Percentiles rank a stretch among this genome's conserved stretches.
These are phyloP conservation scores for Boloria selene DNA, from an alignment of 2,888 invertebrate species.

Conservation along the genomic window DNA sequence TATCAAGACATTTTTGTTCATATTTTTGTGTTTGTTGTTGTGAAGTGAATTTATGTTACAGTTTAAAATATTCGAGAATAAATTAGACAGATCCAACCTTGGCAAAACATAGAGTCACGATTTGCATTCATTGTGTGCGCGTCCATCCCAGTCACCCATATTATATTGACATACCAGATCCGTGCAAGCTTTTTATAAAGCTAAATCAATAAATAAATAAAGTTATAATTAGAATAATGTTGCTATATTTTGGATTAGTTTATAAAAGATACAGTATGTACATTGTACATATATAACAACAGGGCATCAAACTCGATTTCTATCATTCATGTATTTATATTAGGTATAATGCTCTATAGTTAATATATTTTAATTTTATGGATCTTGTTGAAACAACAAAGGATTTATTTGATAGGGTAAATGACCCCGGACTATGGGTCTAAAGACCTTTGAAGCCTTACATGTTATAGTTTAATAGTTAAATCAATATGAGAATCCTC, in stretches of 20 bases:
- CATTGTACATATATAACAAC: too few species aligned
- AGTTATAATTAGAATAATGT: too few species aligned
- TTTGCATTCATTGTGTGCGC: conserved; percentile 24
- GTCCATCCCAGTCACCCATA: conserved; percentile 33
- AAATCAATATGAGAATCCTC: not conserved
- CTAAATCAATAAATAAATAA: not conserved
- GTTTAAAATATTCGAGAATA: conserved; percentile 27
- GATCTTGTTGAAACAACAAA: too few species aligned
- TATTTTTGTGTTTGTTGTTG: not conserved
- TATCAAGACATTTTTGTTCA: not conserved
- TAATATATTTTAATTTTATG: too few species aligned
- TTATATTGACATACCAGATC: conserved; percentile 15
- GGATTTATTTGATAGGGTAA: not conserved
- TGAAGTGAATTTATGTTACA: conserved; percentile 2
- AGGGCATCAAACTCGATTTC: too few species aligned
- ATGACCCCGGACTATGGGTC: conserved; percentile 2
- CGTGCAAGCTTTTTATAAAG: not conserved
- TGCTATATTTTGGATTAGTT: too few species aligned
- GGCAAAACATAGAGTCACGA: conserved; percentile 34
- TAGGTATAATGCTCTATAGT: too few species aligned
- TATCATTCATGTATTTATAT: too few species aligned
- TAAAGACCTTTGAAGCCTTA: conserved; percentile 5
- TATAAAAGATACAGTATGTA: too few species aligned
- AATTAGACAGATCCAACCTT: conserved; percentile 26
- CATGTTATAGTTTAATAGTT: conserved; percentile 3